Conservation (phyloP, 2,888 invertebrate genomes). For the Xestia rhomboidea region DNA sequence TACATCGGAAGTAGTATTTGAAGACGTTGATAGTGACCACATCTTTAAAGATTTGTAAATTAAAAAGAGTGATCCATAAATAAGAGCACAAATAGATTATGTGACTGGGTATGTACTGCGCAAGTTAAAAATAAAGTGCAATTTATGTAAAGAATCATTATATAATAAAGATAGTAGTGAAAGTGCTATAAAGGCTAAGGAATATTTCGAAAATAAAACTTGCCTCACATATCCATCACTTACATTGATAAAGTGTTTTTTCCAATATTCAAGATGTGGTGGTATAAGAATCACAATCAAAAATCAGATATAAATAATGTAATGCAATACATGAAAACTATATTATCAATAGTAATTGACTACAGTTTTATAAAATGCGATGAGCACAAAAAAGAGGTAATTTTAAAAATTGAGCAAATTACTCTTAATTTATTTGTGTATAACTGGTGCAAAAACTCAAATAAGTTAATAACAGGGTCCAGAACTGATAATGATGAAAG, state of each 20-base stretch:
- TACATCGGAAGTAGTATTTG: neutral
- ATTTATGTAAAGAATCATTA: neutral
- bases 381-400: too few relatives aligned
- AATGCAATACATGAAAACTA: too few relatives aligned
- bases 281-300: too few relatives aligned
- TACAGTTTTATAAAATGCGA: too few relatives aligned
- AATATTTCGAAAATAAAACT: constrained; percentile 12
- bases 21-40: neutral
- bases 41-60: constrained; percentile 3
- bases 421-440: too few relatives aligned
- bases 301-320: too few relatives aligned
- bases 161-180: constrained; percentile 1
- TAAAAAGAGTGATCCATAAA: constrained; percentile 12
- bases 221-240: constrained; percentile 13
- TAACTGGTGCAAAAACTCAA: too few relatives aligned
- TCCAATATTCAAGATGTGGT: neutral
- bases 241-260: neutral
- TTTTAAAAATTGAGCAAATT: too few relatives aligned
- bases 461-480: too few relatives aligned
- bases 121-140: constrained; percentile 18
- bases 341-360: too few relatives aligned
- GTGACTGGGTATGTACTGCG: constrained; percentile 8
- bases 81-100: constrained; percentile 7
- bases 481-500: neutral
- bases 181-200: neutral